Base-by-base conservation (phyloP, 92 coral and sea anemone species). In the Phenganax subtilis region DNA sequence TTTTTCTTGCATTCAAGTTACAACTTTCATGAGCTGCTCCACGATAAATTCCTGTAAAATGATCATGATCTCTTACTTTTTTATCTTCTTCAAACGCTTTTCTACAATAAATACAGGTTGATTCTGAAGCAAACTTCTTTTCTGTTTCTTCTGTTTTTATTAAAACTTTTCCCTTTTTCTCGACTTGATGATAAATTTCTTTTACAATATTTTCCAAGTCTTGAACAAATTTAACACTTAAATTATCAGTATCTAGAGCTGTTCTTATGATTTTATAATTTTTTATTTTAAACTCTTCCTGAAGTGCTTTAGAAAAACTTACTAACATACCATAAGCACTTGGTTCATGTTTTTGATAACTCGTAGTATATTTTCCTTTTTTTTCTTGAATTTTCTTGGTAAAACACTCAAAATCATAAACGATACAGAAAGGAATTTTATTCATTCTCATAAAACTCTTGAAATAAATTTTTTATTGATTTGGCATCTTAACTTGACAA, bases 21-120 rank as follows among this genome's bases (percentile, higher is more conserved):
- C 90, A 87, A 0, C 2, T 28, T 2, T 86, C 76, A 11, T 86
- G 89, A 6, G 89, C 84, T 7, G 89, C 87, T 0, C 84, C 86
- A 16, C 81, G 17, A 64, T 27, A 85, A 12, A 15, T 57, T 1
- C 82, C 85, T 6, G 84, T 81, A 17, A 67, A 56, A 56, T 57
- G 81, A 55, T 76, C 62, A 30, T 53, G 53, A 10, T 79, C 76
- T 30, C 12, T 31, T 25, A 68, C 78, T 12, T 37, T 37, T 37
- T 37, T 1, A 37, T n/a, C n/a, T n/a, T 81, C 69, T 17, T 67
- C 29, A 31, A 12, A 7, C 25, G 69, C 15, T 63, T 81, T 52
- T 20, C 52, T 37, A 51, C 59, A 29, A 17, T 60, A 81, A 28
- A 66, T 81, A 15, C 59, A 52, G 65, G 77, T 65, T 9, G 4